Base-by-base conservation (phyloP, 2,888 invertebrate genomes). In the Lochmaea crataegi region DNA sequence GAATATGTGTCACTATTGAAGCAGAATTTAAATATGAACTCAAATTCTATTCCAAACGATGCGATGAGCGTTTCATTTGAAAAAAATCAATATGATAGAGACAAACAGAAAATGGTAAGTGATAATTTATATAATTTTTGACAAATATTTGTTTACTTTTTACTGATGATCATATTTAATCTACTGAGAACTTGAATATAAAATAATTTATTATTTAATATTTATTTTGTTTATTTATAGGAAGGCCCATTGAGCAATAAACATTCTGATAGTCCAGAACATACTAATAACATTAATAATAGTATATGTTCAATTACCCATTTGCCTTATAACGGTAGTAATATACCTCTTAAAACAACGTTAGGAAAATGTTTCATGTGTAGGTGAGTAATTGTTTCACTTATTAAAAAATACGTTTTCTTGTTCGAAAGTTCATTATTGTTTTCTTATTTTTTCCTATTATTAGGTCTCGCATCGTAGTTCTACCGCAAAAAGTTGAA, bases 241-340 rank as follows among this genome's bases (percentile, higher is more conserved):
- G 79, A 80, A 75, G 58, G 68, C 53, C 75, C 16, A 6, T 53
- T 18, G 11, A 63, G 10, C 41, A 73, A 72, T 67, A 81, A 76
- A 74, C 72, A 87, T 64, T 83, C 85, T 65, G 88, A 88, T 67
- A 82, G 85, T 72, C 85, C 86, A 4, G 87, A 87, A 73, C 79
- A 83, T 60, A 81, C 74, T 26, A 63, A 76, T 38, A 71, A 72
- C 53, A 71, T 76, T 64, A 32, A 69, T 56, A 79, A 64, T 72
- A 67, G 76, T 56, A 18, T 48, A 53, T 85, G 85, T 74, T 71
- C 76, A 45, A 79, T 85, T 38, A 94, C 94, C 77, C 98, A 98
- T 85, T 91, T 97, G 79, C 97, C 98, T 0, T 98, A 97, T 85
- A 91, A 89, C 78, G 90, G 92, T 65, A 88, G 89, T 45, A 91